A percentile compares a stretch with the other conserved stretches of the same genome.
Conservation (phyloP, 2,113 vertebrate genomes). For the Ellobius talpinus region DNA sequence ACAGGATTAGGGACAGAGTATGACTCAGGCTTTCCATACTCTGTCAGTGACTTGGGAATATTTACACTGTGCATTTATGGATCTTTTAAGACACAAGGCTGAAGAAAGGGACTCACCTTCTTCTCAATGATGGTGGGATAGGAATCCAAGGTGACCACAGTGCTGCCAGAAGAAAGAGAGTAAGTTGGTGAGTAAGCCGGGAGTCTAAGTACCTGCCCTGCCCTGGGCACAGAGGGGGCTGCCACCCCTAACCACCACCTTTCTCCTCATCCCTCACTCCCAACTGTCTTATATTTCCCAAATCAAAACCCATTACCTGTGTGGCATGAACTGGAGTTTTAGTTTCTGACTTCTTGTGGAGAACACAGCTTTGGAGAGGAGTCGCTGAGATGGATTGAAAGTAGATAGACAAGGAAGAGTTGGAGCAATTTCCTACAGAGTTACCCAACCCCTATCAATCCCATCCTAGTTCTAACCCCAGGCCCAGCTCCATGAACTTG, state of each 20-base stretch:
- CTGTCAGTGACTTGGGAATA: not conserved
- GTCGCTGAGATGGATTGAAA: slow-evolving; percentile 22
- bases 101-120: slow-evolving; percentile 47
- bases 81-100: not conserved
- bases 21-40: not conserved
- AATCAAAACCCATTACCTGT: slow-evolving; percentile 21
- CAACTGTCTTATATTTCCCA: not conserved
- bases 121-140: not conserved
- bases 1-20: not conserved
- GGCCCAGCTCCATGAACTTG: not conserved
- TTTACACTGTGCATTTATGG: not conserved
- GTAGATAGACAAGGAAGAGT: not conserved
- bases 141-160: not conserved
- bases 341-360: slow-evolving; percentile 19
- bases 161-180: not conserved
- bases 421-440: not conserved
- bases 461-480: not conserved
- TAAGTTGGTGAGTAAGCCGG: not conserved
- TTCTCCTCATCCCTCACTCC: not conserved
- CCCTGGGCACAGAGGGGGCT: not conserved
- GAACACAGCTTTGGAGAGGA: slow-evolving; percentile 1
- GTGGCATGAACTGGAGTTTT: slow-evolving; percentile 27
- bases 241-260: too few relatives aligned
- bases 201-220: too few relatives aligned
- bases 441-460: not conserved